phyloP scores from a whole-genome alignment of 2,113 vertebrate genomes.

The Tursiops truncatus region DNA sequence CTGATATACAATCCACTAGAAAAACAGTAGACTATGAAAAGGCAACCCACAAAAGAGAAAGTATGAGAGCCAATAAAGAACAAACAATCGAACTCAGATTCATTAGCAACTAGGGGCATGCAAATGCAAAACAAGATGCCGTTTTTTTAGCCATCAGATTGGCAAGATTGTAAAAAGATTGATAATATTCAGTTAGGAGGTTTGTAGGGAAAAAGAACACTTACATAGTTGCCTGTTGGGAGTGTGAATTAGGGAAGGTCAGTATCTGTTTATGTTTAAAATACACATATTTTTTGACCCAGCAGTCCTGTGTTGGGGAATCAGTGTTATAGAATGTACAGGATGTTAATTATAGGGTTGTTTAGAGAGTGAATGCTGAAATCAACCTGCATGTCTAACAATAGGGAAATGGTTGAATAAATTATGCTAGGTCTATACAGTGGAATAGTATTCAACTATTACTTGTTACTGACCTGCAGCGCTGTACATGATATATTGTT shows the following conservation, averaged over 20 bases:
- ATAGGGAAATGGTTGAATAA: background rate
- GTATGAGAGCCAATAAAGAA: background rate
- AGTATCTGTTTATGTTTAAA: constrained; percentile 7
- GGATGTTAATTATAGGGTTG: background rate
- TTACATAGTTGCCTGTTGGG: background rate
- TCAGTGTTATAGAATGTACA: background rate
- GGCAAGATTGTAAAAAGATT: background rate
- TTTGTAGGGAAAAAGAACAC: background rate
- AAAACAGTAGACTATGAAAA: background rate
- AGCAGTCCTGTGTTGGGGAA: background rate
- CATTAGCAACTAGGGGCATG: background rate
- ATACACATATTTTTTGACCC: background rate
- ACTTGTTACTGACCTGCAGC: background rate
- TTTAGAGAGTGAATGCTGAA: constrained; percentile 27
- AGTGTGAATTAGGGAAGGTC: background rate
- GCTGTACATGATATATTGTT: background rate
- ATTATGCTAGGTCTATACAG: background rate
- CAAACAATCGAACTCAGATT: background rate
- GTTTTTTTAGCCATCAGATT: background rate
- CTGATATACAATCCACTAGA: background rate
- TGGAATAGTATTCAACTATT: background rate
- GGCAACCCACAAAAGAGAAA: background rate
- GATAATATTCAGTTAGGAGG: background rate
- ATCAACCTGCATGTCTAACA: background rate
- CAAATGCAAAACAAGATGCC: background rate